Base-by-base conservation (phyloP, 2,888 invertebrate genomes). In the Brachylomia viminalis region DNA sequence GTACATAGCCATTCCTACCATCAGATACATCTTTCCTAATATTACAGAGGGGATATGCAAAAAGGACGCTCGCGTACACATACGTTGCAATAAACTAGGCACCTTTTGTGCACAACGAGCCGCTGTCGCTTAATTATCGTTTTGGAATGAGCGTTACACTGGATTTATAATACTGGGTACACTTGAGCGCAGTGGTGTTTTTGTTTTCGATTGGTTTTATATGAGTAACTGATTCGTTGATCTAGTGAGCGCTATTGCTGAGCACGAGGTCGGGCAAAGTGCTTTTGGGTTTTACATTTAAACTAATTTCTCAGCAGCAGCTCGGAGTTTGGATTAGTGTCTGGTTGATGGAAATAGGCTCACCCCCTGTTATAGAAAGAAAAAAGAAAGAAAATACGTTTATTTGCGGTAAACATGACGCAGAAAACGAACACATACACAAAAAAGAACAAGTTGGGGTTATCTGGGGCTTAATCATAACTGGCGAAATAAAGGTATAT, bases 41-140 rank as follows among this genome's bases (percentile, higher is more conserved):
- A 80, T 47, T 47, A 72, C 52, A 72, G 65, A 79, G 65, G 67
- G 84, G 75, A 68, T 85, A 85, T 83, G 83, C 85, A 88, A 88
- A 88, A 88, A 87, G 88, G 86, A 76, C 86, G 81, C 78, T 75
- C 77, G 75, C 82, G 82, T 77, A 79, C 82, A 84, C 86, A 86
- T 87, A 86, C 84, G 85, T 77, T 81, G 86, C 86, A 77, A 92
- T 93, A 93, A 93, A 93, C 90, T 92, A 90, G 89, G 92, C 92
- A 88, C 93, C 93, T 92, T 89, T 92, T 93, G 93, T 88, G 88
- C 83, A 88, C 87, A 92, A 93, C 93, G 93, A 89, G 88, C 88
- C 86, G 64, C 85, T 87, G 87, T 88, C 88, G 90, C 91, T 89
- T 91, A 91, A 92, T 93, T 92, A 92, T 92, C 90, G 90, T 90